Conservation (phyloP, 2,888 invertebrate genomes). For the Esperia sulphurella region DNA sequence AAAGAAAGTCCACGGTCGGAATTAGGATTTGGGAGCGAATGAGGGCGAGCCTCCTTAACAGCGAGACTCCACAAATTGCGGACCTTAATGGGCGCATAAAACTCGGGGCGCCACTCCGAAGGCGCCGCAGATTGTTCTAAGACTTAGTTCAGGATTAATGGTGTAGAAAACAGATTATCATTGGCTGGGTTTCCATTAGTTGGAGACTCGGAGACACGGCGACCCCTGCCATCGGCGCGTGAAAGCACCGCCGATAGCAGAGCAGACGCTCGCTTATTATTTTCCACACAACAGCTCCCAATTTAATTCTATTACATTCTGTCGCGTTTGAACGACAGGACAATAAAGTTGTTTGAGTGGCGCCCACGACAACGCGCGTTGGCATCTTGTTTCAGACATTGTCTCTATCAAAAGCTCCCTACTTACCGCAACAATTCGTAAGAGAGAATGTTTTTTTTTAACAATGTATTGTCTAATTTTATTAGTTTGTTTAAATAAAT, state of each 20-base stretch:
- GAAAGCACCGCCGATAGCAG: conserved; percentile 64
- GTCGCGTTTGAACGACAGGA: conserved; percentile 74
- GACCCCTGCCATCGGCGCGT: conserved; percentile 78
- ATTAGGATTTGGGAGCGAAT: conserved; percentile 70
- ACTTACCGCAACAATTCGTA: not conserved
- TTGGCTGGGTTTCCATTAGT: conserved; percentile 77
- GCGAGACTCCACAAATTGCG: conserved; percentile 78
- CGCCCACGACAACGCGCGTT: conserved; percentile 15
- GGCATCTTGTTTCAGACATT: not conserved
- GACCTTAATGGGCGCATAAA: conserved; percentile 78
- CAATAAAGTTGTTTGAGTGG: conserved; percentile 70
- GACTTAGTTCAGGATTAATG: conserved; percentile 80
- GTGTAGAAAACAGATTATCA: conserved; percentile 81
- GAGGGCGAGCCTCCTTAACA: conserved; percentile 69
- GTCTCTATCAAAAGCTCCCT: not conserved
- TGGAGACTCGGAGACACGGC: conserved; percentile 16
- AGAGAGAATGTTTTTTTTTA: too few relatives aligned
- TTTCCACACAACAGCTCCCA: conserved; percentile 77
- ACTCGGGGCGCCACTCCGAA: conserved; percentile 71
- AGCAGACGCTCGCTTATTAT: conserved; percentile 67
- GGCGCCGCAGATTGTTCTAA: conserved; percentile 75
- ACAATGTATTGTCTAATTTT: too few relatives aligned
- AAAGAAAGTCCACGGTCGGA: conserved; percentile 75
- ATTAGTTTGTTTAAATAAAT: too few relatives aligned
- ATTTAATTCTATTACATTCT: conserved; percentile 78